Conservation (phyloP, 2,888 invertebrate species). For the Dioctria rufipes region DNA sequence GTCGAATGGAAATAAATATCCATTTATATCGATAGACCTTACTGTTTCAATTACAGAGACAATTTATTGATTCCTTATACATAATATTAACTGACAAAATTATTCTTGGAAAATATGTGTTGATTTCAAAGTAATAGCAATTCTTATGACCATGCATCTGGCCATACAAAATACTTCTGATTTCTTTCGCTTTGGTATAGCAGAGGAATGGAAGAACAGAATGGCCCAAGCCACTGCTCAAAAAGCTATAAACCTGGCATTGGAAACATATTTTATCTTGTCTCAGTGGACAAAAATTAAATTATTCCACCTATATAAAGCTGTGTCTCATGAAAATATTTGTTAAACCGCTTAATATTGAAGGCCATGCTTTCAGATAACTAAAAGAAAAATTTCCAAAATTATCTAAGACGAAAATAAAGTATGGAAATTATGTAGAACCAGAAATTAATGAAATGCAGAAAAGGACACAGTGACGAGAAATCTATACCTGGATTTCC, state of each 20-base stretch:
- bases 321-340: background rate
- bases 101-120: background rate
- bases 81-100: background rate
- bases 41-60: background rate
- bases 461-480: no score
- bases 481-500: no score
- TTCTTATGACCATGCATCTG: background rate
- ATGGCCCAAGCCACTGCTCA: background rate
- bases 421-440: no score
- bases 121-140: background rate
- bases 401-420: no score
- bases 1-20: no score
- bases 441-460: no score
- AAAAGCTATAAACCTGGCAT: background rate
- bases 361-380: background rate
- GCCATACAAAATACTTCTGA: background rate
- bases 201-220: background rate
- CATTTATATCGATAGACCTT: background rate
- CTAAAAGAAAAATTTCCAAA: no score
- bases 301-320: background rate
- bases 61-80: no score
- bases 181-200: background rate
- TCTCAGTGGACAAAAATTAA: background rate
- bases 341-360: background rate
- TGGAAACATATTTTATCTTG: background rate